Evolutionary conservation across 2,888 invertebrate species (phyloP), one percentile per base, ranked within the genome.

Genomic region (Uloborus plumipes): DNA sequence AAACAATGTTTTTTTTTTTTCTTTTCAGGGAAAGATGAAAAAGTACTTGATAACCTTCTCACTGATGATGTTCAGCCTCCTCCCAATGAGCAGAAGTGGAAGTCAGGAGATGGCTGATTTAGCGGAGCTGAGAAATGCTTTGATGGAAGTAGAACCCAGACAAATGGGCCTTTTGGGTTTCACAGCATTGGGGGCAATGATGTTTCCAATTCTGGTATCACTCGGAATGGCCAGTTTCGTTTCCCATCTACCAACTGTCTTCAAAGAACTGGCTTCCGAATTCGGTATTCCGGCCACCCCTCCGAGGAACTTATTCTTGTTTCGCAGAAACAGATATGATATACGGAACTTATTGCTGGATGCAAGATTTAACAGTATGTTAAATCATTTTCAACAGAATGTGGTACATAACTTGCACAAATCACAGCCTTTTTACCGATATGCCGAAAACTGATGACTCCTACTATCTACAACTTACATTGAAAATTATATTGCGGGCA

Each of bases 151-250:
- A 0, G 76, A 83, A 22, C 53, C 83, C 4, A 66, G 83, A 2
- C 83, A 83, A 49, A 61, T 83, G 66, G 83, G 83, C 26, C n/a
- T 83, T 2, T 58, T 83, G 2, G 83, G 83, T 18, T 83, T 83
- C 69, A 76, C 83, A 3, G 83, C 83, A 16, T 50, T 83, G 4
- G 83, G 83, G 14, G 83, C 72, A n/a, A 26, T 83, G 20, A 83
- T 83, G 83, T 83, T 77, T 39, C 83, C 83, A 0, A 77, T 83
- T 58, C 47, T 83, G 6, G 77, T 83, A 22, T 83, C 83, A 4
- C n/a, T 83, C 6, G 83, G 83, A 39, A 83, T 83, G 83, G 83
- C 83, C 1, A 83, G 70, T 58, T 83, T 83, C 47, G 83, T 83
- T 9, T 83, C 83, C 15, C 83, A 83, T 62, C 22, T 83, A 16